Conservation (phyloP, 2,113 vertebrate genomes). For the Bos taurus region DNA sequence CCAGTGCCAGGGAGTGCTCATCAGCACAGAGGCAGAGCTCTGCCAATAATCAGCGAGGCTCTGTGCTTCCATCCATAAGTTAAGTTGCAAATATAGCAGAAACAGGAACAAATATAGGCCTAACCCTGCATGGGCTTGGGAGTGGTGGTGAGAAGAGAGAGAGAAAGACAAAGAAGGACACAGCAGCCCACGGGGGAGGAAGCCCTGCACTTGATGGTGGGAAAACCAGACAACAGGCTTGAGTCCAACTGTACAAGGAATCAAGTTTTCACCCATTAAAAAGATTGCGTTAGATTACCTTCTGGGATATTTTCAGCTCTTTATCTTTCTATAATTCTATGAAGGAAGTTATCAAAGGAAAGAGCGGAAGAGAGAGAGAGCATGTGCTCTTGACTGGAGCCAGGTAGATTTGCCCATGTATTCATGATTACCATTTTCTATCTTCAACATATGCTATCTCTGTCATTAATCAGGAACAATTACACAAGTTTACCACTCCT, state of each 20-base stretch:
- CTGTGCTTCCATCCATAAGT: conserved; percentile 29
- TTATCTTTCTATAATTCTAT: neutral
- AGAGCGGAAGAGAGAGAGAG: neutral
- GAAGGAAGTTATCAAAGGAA: neutral
- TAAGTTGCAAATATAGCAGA: conserved; percentile 47
- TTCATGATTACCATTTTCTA: neutral
- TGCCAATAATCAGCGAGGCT: neutral
- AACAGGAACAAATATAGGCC: conserved; percentile 50
- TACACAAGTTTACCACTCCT: neutral
- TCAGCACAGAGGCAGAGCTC: neutral
- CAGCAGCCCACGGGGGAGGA: neutral
- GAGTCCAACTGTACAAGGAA: neutral
- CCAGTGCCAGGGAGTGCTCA: neutral
- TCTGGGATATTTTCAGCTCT: neutral
- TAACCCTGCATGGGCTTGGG: neutral
- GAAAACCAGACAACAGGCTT: neutral
- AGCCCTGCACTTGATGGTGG: neutral
- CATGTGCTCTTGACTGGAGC: neutral
- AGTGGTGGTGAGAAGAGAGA: neutral
- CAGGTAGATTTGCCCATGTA: neutral
- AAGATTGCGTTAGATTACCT: neutral
- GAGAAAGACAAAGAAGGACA: conserved; percentile 50
- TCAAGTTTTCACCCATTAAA: neutral
- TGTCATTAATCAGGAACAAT: neutral
- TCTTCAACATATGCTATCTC: neutral